Evolutionary conservation across 1,140 invertebrate species (phyloP).

Genomic region (Ptiloglossa arizonensis): DNA sequence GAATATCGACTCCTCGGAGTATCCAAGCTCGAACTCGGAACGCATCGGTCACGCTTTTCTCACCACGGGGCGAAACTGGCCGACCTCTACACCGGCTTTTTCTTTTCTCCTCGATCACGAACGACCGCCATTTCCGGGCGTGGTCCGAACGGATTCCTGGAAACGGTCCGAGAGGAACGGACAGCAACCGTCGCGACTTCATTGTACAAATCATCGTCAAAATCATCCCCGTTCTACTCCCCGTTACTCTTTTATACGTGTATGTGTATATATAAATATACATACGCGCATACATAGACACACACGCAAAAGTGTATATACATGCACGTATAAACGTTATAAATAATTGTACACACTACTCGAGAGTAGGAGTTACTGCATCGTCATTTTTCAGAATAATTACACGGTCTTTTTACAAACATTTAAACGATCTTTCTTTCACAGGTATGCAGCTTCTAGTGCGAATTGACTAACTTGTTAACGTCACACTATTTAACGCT

Average conservation of each 20-base stretch:
- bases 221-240: background rate
- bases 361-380: constrained; percentile 43
- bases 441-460: constrained; percentile 80
- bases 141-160: background rate
- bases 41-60: constrained; percentile 32
- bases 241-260: background rate
- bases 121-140: constrained; percentile 1
- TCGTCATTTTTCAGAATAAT: constrained; percentile 40
- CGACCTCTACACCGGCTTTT: constrained; percentile 46
- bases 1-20: too few relatives aligned
- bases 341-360: constrained; percentile 23
- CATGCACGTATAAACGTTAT: background rate
- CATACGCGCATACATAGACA: constrained; percentile 16
- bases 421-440: constrained; percentile 73
- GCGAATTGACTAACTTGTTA: constrained; percentile 75
- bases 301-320: too few relatives aligned
- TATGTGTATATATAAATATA: background rate
- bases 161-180: constrained; percentile 15
- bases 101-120: background rate
- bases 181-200: constrained; percentile 54
- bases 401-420: constrained; percentile 60
- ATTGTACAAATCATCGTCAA: constrained; percentile 73
- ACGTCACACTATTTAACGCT: constrained; percentile 70
- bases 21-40: constrained; percentile 22
- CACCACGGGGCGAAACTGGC: constrained; percentile 47